phyloP scores from a whole-genome alignment of 2,797 vertebrate species.

The Rhabdomys pumilio region DNA sequence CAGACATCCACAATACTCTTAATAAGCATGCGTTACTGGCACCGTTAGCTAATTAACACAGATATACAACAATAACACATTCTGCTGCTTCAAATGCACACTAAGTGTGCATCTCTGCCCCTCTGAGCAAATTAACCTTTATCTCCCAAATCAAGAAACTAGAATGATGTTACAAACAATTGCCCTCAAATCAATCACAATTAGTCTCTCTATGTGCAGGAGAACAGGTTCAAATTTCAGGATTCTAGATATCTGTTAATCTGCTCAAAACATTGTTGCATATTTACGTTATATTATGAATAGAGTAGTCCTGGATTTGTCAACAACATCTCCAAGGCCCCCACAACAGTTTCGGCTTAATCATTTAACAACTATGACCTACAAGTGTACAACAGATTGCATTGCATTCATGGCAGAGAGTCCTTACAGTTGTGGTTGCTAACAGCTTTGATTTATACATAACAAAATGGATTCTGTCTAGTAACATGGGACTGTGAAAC shows the following conservation, averaged over 20 bases:
- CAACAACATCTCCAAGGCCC: neutral
- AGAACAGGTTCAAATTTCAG: slow-evolving; percentile 45
- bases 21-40: slow-evolving; percentile 3
- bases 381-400: neutral
- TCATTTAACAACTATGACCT: neutral
- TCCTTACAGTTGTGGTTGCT: neutral
- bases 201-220: slow-evolving; percentile 39
- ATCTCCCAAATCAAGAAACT: slow-evolving; percentile 59
- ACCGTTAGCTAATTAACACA: slow-evolving; percentile 70
- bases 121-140: slow-evolving; percentile 76
- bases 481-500: neutral
- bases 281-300: neutral
- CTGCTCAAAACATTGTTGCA: neutral
- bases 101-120: slow-evolving; percentile 19
- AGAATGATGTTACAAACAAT: slow-evolving; percentile 74
- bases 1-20: slow-evolving; percentile 37
- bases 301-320: neutral
- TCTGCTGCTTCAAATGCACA: slow-evolving; percentile 41
- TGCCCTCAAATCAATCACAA: slow-evolving; percentile 73
- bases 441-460: neutral
- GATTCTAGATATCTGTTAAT: slow-evolving; percentile 34
- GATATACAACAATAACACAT: neutral
- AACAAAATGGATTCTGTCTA: neutral
- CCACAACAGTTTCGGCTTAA: neutral
- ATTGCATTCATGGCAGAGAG: neutral